Base-by-base conservation (phyloP, 2,888 invertebrate species). In the Rhaphigaster nebulosa region DNA sequence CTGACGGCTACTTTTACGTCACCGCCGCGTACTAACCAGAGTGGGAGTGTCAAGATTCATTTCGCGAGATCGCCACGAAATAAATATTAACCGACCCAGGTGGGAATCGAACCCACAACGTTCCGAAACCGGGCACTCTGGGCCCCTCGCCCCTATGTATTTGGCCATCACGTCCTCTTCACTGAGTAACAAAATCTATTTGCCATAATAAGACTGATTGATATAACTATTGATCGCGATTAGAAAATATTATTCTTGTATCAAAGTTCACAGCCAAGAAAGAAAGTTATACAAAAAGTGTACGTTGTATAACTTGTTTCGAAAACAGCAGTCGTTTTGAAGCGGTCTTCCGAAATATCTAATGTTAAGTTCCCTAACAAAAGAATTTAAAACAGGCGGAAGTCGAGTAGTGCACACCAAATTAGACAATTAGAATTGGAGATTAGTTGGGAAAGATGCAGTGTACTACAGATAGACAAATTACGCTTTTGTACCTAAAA, bases 341-440 rank as follows among this genome's bases (percentile, higher is more conserved):
- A 29, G 70, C 0, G 20, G 34, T 76, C 70, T 76, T 38, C 70
- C 38, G 70, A 76, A 76, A 76, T 38, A 38, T 76, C 38, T 38
- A 65, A 65, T 15, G 23, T 34, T 76, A 76, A 76, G 70, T 38
- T 76, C 70, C 23, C 38, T 2, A 1, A 76, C 70, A 84, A 84
- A 50, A 84, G 84, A 84, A 84, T 84, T 84, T n/a, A 20, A 84
- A 84, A 45, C n/a, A 84, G 45, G 41, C 41, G 84, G 84, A 84
- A 84, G 84, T 84, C n/a, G 41, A 45, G 84, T n/a, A 5, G 41
- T 15, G 84, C 45, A 84, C 45, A 50, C 15, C 45, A 84, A 84
- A 84, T 84, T 50, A 45, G 84, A 84, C 45, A 84, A 84, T 84
- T 50, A 84, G 84, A 84, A 41, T 84, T 84, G 84, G 41, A 84